phyloP scores from a whole-genome alignment of 2,888 invertebrate species.

The Diplazon laetatorius region DNA sequence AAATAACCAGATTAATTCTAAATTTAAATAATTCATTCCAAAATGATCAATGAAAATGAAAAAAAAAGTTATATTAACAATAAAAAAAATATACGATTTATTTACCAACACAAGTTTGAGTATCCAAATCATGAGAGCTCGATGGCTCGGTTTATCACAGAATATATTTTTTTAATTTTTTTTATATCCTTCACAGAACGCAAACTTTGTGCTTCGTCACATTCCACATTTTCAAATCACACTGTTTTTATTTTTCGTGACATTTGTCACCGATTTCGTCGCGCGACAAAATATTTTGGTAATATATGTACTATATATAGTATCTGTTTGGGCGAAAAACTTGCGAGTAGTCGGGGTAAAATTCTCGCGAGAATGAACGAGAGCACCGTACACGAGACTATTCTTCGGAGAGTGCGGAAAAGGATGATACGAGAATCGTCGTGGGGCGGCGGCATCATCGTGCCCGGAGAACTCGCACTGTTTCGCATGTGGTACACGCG shows the following conservation, averaged over 20 bases:
- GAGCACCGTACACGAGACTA: constrained; percentile 64
- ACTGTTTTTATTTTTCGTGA: constrained; percentile 2
- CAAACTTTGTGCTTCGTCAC: constrained; percentile 46
- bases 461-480: constrained; percentile 80
- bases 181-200: constrained; percentile 12
- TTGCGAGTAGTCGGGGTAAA: constrained; percentile 21
- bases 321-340: not conserved
- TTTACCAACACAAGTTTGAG: constrained; percentile 79
- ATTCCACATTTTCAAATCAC: constrained; percentile 48
- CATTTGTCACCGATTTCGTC: too few species aligned
- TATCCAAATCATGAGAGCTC: constrained; percentile 79
- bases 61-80: too few species aligned
- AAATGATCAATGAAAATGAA: too few species aligned
- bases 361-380: constrained; percentile 38
- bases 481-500: constrained; percentile 83
- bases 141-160: constrained; percentile 34
- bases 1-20: too few species aligned
- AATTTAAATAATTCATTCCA: too few species aligned
- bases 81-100: too few species aligned
- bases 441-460: constrained; percentile 64
- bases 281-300: too few species aligned
- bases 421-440: constrained; percentile 67
- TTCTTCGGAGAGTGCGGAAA: constrained; percentile 63
- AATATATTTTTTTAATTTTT: not conserved
- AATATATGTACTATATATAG: too few species aligned